Evolutionary conservation across 2,797 vertebrate genomes (phyloP).

Genomic region (Tapirus indicus): DNA sequence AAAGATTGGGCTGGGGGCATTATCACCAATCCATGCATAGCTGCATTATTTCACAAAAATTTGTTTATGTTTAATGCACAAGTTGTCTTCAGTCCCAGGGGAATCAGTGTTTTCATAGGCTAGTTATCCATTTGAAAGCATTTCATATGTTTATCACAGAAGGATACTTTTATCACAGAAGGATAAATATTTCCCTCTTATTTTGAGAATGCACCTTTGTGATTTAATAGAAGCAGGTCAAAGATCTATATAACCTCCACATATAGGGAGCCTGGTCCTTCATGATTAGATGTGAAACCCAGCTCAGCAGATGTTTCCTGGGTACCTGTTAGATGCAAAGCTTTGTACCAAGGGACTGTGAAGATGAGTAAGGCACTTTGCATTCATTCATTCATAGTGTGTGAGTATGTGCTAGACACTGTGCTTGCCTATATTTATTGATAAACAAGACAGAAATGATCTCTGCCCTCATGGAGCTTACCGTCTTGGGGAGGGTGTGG

Average conservation of each 20-base stretch:
- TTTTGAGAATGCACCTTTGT: neutral
- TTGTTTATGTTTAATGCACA: neutral
- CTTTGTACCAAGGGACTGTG: neutral
- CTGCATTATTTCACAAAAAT: neutral
- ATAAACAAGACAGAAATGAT: slow-evolving; percentile 11
- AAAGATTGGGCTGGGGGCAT: neutral
- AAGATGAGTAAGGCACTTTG: neutral
- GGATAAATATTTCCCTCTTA: neutral
- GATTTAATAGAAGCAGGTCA: neutral
- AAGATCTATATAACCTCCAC: neutral
- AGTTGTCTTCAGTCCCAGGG: neutral
- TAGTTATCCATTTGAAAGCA: neutral
- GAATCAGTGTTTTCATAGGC: neutral
- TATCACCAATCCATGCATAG: neutral
- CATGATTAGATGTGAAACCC: neutral
- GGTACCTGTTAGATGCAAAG: neutral
- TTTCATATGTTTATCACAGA: slow-evolving; percentile 7
- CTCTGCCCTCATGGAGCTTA: neutral
- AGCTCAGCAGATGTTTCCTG: neutral
- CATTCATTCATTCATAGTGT: neutral
- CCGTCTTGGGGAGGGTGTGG: neutral
- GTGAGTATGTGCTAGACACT: neutral
- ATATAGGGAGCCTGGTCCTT: neutral
- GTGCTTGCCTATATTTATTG: neutral
- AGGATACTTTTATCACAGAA: neutral